Evolutionary conservation across 2,797 vertebrate species (phyloP), one percentile per base, ranked within the genome.

Genomic region (Sternarchorhynchus goeldii): DNA sequence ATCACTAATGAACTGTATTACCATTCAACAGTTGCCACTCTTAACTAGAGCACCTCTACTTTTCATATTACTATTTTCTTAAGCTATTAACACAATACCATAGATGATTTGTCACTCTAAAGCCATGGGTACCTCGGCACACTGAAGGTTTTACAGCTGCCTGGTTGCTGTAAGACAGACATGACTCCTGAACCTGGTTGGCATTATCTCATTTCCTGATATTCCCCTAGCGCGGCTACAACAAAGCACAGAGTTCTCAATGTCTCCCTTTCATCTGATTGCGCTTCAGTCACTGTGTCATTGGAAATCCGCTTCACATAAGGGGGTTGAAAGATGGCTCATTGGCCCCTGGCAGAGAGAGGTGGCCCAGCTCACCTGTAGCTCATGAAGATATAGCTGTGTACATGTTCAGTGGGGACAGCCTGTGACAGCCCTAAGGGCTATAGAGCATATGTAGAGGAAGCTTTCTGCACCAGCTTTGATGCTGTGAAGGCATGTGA

Each of bases 251-350:
- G 77, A 77, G 75, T 77, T 77, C 66, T 68, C 76, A 65, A 77
- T 68, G 65, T 75, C 75, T 77, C 69, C 68, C 79, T 82, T 86
- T 88, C 80, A 86, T 85, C 81, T 82, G 76, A 82, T 80, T 77
- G 85, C 62, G 56, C 6, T 68, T 34, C 74, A 58, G 59, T 74
- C 60, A 31, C 73, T 20, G 50, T 84, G 77, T 78, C 82, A 78
- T 78, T 56, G 20, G 17, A 55, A 66, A 72, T 80, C 72, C 63
- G 67, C 70, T 77, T 80, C 75, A 81, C 81, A 84, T 85, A 83
- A 88, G 74, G 68, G 34, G 39, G 16, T 20, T 50, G 36, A 79
- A 64, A 76, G 72, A 80, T 82, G 75, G 85, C 85, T 86, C 84
- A 86, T 84, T 80, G 73, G 59, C 57, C 1, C 12, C 70, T 70